Percentiles rank a stretch among this genome's conserved stretches.
Conservation (phyloP, 2,888 invertebrate genomes). For the Lepas anatifera region DNA sequence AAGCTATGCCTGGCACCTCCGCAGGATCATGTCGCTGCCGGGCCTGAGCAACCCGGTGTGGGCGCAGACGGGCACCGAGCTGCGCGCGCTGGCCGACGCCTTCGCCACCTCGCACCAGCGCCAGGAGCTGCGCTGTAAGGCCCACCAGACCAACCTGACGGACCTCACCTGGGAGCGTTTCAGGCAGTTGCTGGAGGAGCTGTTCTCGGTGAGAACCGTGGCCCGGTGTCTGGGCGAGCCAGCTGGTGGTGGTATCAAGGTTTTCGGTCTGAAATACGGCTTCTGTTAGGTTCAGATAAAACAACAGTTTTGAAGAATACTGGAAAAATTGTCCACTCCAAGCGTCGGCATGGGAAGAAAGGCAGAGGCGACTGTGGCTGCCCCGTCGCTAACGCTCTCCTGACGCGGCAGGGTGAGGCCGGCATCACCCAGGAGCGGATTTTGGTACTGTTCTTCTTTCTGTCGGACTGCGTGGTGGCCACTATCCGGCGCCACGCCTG, state of each 20-base stretch:
- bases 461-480: slow-evolving; percentile 22
- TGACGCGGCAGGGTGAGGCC: slow-evolving; percentile 22
- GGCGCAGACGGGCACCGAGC: slow-evolving; percentile 18
- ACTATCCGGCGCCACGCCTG: slow-evolving; percentile 19
- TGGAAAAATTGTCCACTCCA: too few species aligned
- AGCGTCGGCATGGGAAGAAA: too few species aligned
- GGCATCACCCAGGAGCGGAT: slow-evolving; percentile 23
- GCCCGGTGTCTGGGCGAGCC: too few species aligned
- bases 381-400: too few species aligned
- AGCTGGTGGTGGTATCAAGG: too few species aligned
- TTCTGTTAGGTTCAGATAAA: too few species aligned
- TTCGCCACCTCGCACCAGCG: slow-evolving; percentile 22
- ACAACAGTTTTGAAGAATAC: too few species aligned
- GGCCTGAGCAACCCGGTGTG: slow-evolving; percentile 17
- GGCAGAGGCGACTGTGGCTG: too few species aligned
- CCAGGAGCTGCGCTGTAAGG: slow-evolving; percentile 19
- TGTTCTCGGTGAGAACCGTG: slow-evolving; percentile 23
- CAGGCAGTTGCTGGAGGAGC: slow-evolving; percentile 20
- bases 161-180: slow-evolving; percentile 23
- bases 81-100: slow-evolving; percentile 21
- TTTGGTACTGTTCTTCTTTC: slow-evolving; percentile 23
- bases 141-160: slow-evolving; percentile 18
- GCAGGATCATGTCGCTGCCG: slow-evolving; percentile 2
- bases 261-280: too few species aligned
- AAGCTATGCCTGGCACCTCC: not conserved